Base-by-base conservation (phyloP, 1,140 invertebrate genomes). In the Mizuhopecten yessoensis region DNA sequence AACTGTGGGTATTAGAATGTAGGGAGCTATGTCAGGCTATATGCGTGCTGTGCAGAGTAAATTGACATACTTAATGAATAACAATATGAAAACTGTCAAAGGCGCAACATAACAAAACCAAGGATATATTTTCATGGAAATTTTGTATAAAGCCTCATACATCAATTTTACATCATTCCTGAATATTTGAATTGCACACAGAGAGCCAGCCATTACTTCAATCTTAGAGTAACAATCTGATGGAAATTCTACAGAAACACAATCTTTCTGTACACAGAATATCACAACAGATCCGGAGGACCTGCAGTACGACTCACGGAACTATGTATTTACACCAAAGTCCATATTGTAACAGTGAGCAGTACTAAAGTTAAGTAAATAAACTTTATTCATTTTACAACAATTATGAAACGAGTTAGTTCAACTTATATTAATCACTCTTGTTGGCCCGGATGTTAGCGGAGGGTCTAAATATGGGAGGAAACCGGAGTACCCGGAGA, bases 61-160 rank as follows among this genome's bases (percentile, higher is more conserved):
- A 75, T 75, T 11, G n/a, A 75, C 17, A 75, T 29, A 75, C 0
- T 29, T 75, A 75, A 75, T 75, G n/a, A 75, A 75, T 75, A 75
- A 29, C n/a, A 75, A 75, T 75, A 75, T 29, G 11, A 75, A 75
- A 75, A 29, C 57, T 75, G 57, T 75, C 57, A 75, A 75, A 75
- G 0, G 29, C 11, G 23, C n/a, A 17, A 17, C 57, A 75, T 75
- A 23, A 13, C 57, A 75, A 75, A 75, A n/a, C 5, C 2, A 17
- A 75, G 29, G 57, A 75, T 75, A 75, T 75, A 29, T 75, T 75
- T 75, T 75, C 57, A 75, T 75, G 57, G 23, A n/a, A 75, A 75
- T 75, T 75, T 75, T 29, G 57, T 75, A 75, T 29, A 75, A 75
- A 75, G 57, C 57, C 57, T 75, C n/a, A 75, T 75, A n/a, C 57